A percentile compares a stretch with the other conserved stretches of the same genome.
Conservation (phyloP, 2,797 vertebrate genomes). For the Apogon talboti region DNA sequence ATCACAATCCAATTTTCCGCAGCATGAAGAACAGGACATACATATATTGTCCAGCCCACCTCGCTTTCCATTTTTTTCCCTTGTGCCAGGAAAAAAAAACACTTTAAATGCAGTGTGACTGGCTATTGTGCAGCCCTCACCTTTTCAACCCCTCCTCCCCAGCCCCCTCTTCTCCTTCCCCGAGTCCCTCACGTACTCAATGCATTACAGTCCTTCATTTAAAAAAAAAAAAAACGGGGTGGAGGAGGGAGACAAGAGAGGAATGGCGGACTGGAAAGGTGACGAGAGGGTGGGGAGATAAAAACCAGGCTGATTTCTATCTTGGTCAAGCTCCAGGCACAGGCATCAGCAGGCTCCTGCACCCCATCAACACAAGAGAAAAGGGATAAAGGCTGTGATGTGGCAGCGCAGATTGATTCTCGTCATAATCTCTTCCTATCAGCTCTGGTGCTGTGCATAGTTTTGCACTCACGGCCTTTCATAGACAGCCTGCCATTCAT, state of each 20-base stretch:
- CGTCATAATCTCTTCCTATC: slow-evolving; percentile 65
- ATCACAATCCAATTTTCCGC: slow-evolving; percentile 68
- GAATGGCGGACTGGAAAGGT: slow-evolving; percentile 58
- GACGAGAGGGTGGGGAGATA: slow-evolving; percentile 56
- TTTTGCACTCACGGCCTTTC: slow-evolving; percentile 45
- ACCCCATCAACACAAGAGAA: slow-evolving; percentile 50
- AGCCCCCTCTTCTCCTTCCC: slow-evolving; percentile 14
- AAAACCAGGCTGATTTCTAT: slow-evolving; percentile 66
- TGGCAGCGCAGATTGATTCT: slow-evolving; percentile 70
- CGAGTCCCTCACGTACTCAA: slow-evolving; percentile 33
- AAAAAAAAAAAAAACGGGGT: not conserved
- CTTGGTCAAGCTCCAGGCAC: slow-evolving; percentile 48
- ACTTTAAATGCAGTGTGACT: slow-evolving; percentile 67
- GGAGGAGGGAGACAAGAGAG: slow-evolving; percentile 21
- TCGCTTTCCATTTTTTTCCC: slow-evolving; percentile 43
- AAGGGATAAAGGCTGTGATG: slow-evolving; percentile 64
- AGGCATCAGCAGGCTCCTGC: slow-evolving; percentile 47
- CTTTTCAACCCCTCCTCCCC: slow-evolving; percentile 44
- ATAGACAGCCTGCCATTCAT: slow-evolving; percentile 54
- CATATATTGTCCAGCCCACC: slow-evolving; percentile 37
- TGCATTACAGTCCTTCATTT: slow-evolving; percentile 56
- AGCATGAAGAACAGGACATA: slow-evolving; percentile 40
- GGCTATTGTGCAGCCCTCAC: slow-evolving; percentile 66
- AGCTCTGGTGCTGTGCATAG: slow-evolving; percentile 37
- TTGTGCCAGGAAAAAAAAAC: slow-evolving; percentile 33